These are phyloP conservation scores for Plebejus anna DNA, from an alignment of 2,888 invertebrate species.

Conservation along the genomic window DNA sequence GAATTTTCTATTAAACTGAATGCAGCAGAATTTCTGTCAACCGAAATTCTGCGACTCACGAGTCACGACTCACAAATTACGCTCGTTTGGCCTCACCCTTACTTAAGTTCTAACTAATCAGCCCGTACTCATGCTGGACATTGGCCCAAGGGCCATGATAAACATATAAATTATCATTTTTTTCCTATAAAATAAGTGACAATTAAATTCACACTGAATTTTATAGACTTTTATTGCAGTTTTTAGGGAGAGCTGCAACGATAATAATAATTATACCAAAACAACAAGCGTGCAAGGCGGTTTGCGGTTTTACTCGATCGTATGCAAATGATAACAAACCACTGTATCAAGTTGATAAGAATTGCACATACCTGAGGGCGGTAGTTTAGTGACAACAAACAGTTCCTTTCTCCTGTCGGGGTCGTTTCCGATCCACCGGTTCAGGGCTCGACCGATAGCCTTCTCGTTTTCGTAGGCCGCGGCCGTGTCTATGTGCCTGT, in stretches of 20 bases:
- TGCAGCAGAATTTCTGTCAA: too few relatives aligned
- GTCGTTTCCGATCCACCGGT: slow-evolving; percentile 84
- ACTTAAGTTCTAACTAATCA: too few relatives aligned
- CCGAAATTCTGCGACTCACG: too few relatives aligned
- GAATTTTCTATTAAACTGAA: too few relatives aligned
- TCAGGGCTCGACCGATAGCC: slow-evolving; percentile 85
- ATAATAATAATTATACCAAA: not conserved
- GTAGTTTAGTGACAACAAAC: slow-evolving; percentile 91
- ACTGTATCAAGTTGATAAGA: not conserved
- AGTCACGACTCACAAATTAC: too few relatives aligned
- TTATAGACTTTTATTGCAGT: not conserved
- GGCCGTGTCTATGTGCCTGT: slow-evolving; percentile 91
- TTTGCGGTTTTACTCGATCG: not conserved
- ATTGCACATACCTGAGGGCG: slow-evolving; percentile 74
- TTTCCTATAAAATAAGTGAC: too few relatives aligned
- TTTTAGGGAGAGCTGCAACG: not conserved
- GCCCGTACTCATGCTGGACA: too few relatives aligned
- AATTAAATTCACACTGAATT: too few relatives aligned
- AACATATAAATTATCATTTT: too few relatives aligned
- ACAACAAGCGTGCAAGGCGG: not conserved
- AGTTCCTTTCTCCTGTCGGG: slow-evolving; percentile 86
- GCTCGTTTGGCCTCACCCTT: too few relatives aligned
- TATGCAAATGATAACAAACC: not conserved
- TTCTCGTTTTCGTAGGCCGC: slow-evolving; percentile 88
- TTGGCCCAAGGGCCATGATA: too few relatives aligned